Conservation (phyloP, 2,113 vertebrate genomes). For the Gymnogyps californianus region DNA sequence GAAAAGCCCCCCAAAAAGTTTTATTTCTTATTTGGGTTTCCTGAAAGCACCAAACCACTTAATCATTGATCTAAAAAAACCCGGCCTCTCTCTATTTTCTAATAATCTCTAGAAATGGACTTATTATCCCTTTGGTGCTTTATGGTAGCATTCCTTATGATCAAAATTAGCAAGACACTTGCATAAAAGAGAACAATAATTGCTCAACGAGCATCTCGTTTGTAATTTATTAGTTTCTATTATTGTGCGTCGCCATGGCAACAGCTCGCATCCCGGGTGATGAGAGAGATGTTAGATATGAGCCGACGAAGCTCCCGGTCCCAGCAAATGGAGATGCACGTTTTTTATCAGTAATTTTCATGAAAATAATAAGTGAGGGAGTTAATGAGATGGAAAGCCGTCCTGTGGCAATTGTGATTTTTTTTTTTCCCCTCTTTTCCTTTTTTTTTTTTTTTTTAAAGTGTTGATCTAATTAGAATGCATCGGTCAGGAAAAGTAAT, state of each 20-base stretch:
- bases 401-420: slow-evolving; percentile 83
- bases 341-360: slow-evolving; percentile 89
- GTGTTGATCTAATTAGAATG: slow-evolving; percentile 86
- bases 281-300: slow-evolving; percentile 84
- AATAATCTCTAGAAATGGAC: slow-evolving; percentile 80
- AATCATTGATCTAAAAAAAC: slow-evolving; percentile 66
- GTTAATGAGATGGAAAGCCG: slow-evolving; percentile 88
- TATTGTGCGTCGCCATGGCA: slow-evolving; percentile 80
- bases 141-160: slow-evolving; percentile 83
- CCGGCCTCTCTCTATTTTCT: slow-evolving; percentile 59
- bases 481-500: slow-evolving; percentile 84
- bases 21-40: slow-evolving; percentile 52
- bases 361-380: slow-evolving; percentile 86
- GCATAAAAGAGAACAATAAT: slow-evolving; percentile 88
- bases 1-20: slow-evolving; percentile 34
- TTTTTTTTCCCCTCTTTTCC: neutral
- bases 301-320: slow-evolving; percentile 75
- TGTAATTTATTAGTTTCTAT: slow-evolving; percentile 89
- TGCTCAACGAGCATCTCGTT: slow-evolving; percentile 85
- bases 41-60: slow-evolving; percentile 71
- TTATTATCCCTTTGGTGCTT: slow-evolving; percentile 76
- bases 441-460: slow-evolving; percentile 29
- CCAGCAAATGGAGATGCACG: slow-evolving; percentile 83
- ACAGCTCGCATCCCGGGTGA: slow-evolving; percentile 75
- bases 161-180: slow-evolving; percentile 86